Percentiles rank a stretch among this genome's conserved stretches.
Conservation (phyloP, 2,888 invertebrate species). For the Microplitis deprimator region DNA sequence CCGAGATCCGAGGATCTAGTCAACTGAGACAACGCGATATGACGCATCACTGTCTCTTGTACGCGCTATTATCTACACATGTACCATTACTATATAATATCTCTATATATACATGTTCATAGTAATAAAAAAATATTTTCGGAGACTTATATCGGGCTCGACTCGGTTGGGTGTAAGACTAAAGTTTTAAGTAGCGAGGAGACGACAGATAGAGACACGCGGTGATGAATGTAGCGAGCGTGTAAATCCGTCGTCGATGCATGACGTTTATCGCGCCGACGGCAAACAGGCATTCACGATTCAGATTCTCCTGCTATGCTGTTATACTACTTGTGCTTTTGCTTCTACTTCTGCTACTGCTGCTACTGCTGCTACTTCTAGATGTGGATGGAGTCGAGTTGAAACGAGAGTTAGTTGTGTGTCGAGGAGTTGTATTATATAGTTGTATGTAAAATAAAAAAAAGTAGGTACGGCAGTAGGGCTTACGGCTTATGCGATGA, state of each 20-base stretch:
- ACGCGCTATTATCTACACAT: not conserved
- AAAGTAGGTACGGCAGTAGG: not conserved
- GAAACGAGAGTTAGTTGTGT: not conserved
- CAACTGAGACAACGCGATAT: constrained; percentile 1
- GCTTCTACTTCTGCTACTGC: not conserved
- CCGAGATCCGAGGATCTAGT: constrained; percentile 28
- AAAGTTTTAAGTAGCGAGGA: constrained; percentile 7
- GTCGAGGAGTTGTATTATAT: not conserved
- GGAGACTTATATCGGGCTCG: too few relatives aligned
- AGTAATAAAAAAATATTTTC: too few relatives aligned
- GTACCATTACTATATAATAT: not conserved
- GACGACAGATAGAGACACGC: constrained; percentile 36
- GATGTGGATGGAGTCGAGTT: too few relatives aligned
- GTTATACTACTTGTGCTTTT: not conserved
- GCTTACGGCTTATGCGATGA: not conserved
- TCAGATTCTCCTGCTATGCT: not conserved
- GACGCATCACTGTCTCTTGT: constrained; percentile 11
- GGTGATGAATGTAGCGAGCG: constrained; percentile 36
- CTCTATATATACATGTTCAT: not conserved
- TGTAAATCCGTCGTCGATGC: constrained; percentile 40
- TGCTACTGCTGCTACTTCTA: constrained; percentile 8
- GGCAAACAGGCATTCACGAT: constrained; percentile 14
- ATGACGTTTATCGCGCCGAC: constrained; percentile 37
- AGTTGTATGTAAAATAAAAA: not conserved
- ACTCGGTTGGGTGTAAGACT: not conserved